These are phyloP conservation scores for Myathropa florea DNA, from an alignment of 2,888 invertebrate genomes.

Conservation along the genomic window DNA sequence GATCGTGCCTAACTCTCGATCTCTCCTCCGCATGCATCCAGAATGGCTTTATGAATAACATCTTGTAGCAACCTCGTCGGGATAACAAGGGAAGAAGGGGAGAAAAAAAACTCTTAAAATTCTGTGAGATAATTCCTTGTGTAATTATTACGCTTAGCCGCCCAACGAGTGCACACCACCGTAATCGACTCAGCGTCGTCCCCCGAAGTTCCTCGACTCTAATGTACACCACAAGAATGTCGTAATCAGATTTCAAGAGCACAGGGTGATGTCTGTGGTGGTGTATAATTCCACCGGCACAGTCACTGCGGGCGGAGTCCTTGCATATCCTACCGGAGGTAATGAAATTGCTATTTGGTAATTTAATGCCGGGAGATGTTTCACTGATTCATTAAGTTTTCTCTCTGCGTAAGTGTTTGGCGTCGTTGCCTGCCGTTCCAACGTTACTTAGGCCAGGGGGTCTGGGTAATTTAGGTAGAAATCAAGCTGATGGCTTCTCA, in stretches of 20 bases:
- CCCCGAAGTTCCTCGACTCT: background rate
- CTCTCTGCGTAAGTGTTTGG: background rate
- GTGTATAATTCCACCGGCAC: slow-evolving; percentile 25
- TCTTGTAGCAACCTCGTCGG: slow-evolving; percentile 16
- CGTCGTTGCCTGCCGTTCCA: background rate
- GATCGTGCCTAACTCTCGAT: background rate
- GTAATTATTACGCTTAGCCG: slow-evolving; percentile 52
- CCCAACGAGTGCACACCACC: slow-evolving; percentile 10
- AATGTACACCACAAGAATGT: slow-evolving; percentile 34
- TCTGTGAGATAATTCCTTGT: slow-evolving; percentile 48
- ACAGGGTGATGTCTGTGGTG: slow-evolving; percentile 22
- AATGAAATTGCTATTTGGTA: slow-evolving; percentile 49
- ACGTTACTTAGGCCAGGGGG: background rate
- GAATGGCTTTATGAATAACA: slow-evolving; percentile 47
- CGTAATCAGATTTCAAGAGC: slow-evolving; percentile 48
- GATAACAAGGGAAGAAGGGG: background rate
- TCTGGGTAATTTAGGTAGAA: background rate
- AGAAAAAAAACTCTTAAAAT: slow-evolving; percentile 5
- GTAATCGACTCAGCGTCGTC: background rate
- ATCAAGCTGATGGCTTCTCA: slow-evolving; percentile 17
- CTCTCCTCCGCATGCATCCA: slow-evolving; percentile 18
- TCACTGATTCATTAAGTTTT: slow-evolving; percentile 17
- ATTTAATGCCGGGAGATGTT: slow-evolving; percentile 21
- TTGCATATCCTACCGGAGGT: slow-evolving; percentile 27
- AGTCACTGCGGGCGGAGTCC: slow-evolving; percentile 7